Base-by-base conservation (phyloP, 92 coral and sea anemone genomes). In the Phenganax stokvisi region DNA sequence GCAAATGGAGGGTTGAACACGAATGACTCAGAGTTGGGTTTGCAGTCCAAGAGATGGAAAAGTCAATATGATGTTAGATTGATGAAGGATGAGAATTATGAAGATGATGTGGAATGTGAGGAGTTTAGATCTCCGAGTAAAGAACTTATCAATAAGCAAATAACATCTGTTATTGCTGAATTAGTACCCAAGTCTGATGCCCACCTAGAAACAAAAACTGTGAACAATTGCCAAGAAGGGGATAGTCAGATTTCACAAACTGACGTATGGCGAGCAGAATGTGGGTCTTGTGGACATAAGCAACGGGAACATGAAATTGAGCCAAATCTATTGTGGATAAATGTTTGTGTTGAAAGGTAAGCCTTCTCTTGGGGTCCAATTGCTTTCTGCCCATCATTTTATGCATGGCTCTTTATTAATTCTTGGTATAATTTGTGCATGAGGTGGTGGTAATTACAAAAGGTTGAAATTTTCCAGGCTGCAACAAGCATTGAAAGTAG, bases 261-360 rank as follows among this genome's bases (percentile, higher is more conserved):
- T 37, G 47, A 37, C 47, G 5, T 37, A 37, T 37, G 2, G 47
- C 47, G 5, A 37, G 5, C 47, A 37, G 47, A 37, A 37, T 5
- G 5, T 37, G 47, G 47, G 5, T 37, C 47, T 37, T 37, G 47
- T 37, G 47, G 47, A 37, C 2, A 37, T 5, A 37, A 56, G 53
- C 64, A 27, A 10, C 25, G 55, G 51, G 80, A 57, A 47, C 15
- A 58, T 29, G 8, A 25, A 76, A 51, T 44, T 56, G 68, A 76
- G 6, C 51, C 51, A 10, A 76, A 76, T 76, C 53, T 56, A 25
- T 52, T 76, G 10, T 76, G 80, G 80, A 76, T 27, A 53, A 62
- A 56, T 12, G 28, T 76, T 56, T 76, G 80, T 52, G 67, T 76
- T 76, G 67, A 76, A 76, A 76, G 80, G 80, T 76, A 54, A 47